Conservation (phyloP, 2,113 vertebrate species). For the Phoenicopterus ruber region DNA sequence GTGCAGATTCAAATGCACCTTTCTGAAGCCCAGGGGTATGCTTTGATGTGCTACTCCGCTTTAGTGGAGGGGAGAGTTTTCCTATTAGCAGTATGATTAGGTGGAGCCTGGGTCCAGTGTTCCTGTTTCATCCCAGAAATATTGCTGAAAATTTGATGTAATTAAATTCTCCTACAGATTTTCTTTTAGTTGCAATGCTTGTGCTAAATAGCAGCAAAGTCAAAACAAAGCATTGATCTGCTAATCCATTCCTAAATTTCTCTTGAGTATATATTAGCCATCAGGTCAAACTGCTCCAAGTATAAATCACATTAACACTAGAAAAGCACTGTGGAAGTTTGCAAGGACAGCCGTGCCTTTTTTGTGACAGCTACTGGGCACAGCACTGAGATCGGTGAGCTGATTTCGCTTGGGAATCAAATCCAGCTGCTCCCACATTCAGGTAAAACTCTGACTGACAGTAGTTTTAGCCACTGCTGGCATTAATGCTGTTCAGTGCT, state of each 20-base stretch:
- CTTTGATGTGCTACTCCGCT: not conserved
- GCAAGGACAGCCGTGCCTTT: not conserved
- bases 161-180: not conserved
- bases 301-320: conserved; percentile 1
- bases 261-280: conserved; percentile 5
- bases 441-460: not conserved
- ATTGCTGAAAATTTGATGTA: not conserved
- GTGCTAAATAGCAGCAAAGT: not conserved
- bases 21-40: not conserved
- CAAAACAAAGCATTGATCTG: not conserved
- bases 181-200: not conserved
- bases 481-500: not conserved
- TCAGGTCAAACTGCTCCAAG: not conserved
- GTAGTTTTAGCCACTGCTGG: not conserved
- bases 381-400: not conserved
- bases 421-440: not conserved
- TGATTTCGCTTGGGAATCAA: not conserved
- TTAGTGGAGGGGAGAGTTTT: not conserved
- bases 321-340: not conserved
- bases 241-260: not conserved
- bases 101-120: not conserved
- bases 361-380: conserved; percentile 26
- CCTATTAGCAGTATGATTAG: not conserved
- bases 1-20: not conserved
- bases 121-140: not conserved